Evolutionary conservation across 2,888 invertebrate species (phyloP), one percentile per base, ranked within the genome.

Genomic region (Agrilus cyanescens): DNA sequence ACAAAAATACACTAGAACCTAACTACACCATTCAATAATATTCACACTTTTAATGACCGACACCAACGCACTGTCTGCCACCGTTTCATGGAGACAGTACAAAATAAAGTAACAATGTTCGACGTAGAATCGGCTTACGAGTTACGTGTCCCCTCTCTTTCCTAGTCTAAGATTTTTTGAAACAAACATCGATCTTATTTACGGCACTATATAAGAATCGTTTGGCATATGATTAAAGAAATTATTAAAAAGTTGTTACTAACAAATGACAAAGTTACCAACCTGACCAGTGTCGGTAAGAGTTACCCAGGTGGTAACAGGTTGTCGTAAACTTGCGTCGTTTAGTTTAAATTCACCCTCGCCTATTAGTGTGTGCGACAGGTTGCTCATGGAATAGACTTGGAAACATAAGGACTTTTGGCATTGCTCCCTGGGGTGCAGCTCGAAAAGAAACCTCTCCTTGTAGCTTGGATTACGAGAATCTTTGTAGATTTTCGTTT

Each of bases 281-380:
- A 76, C 77, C 69, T 80, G 79, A 51, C 81, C 78, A 7, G 82
- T 79, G 57, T 85, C 84, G 1, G 81, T 74, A 3, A 87, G 69
- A 2, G 82, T 78, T 44, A 86, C 73, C 85, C 85, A 86, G n/a
- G 82, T 82, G 39, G 83, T 83, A 37, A 81, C 75, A 1, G 84
- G 80, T 31, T 78, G 76, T 37, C 75, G 65, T 7, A 80, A 65
- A 46, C 75, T 75, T 45, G 82, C 70, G 58, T 79, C 79, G 10
- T 73, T 71, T 30, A 84, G 66, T 51, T 78, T 73, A 49, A 84
- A 68, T 57, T 83, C 82, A 6, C 79, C 78, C 60, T 83, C 82
- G 2, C 80, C 79, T 53, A 75, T 72, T 35, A 80, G 62, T 1
- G 78, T 77, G 57, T 78, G 78, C 40, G 76, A 73, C 43, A 69